These are phyloP conservation scores for Idaea biselata DNA, from an alignment of 2,888 invertebrate genomes.

Conservation along the genomic window DNA sequence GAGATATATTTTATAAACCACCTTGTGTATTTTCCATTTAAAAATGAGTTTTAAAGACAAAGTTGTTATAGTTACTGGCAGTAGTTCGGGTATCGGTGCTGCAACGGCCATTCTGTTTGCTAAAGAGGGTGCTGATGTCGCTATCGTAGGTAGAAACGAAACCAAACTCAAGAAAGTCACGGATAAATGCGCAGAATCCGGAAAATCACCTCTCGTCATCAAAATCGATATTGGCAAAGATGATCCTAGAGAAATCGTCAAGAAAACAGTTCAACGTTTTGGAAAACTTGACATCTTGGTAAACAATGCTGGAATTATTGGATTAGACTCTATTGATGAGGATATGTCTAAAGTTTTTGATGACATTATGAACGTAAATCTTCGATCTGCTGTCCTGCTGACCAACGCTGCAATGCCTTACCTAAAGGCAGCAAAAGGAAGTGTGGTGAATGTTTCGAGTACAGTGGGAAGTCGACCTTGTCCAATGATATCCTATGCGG, in stretches of 20 bases:
- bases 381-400: conserved; percentile 24
- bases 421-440: conserved; percentile 32
- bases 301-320: conserved; percentile 42
- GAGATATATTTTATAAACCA: neutral
- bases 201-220: conserved; percentile 30
- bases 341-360: conserved; percentile 29
- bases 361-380: conserved; percentile 31
- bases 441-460: conserved; percentile 33
- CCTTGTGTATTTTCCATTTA: neutral
- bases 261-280: conserved; percentile 34
- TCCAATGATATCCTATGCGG: conserved; percentile 56
- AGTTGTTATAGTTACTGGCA: conserved; percentile 43
- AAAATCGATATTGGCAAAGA: conserved; percentile 39
- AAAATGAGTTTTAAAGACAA: conserved; percentile 25
- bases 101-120: conserved; percentile 37
- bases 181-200: conserved; percentile 17
- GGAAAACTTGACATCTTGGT: conserved; percentile 43
- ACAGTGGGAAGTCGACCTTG: conserved; percentile 6
- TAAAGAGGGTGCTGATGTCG: conserved; percentile 38
- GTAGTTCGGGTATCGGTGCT: conserved; percentile 47
- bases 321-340: conserved; percentile 10
- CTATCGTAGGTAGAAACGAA: conserved; percentile 37
- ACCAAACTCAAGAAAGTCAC: conserved; percentile 28
- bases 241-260: conserved; percentile 30
- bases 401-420: conserved; percentile 27